Evolutionary conservation across 92 coral and sea anemone genomes (phyloP), one percentile per base, ranked within the genome.

Genomic region (Bergia puertoricense): DNA sequence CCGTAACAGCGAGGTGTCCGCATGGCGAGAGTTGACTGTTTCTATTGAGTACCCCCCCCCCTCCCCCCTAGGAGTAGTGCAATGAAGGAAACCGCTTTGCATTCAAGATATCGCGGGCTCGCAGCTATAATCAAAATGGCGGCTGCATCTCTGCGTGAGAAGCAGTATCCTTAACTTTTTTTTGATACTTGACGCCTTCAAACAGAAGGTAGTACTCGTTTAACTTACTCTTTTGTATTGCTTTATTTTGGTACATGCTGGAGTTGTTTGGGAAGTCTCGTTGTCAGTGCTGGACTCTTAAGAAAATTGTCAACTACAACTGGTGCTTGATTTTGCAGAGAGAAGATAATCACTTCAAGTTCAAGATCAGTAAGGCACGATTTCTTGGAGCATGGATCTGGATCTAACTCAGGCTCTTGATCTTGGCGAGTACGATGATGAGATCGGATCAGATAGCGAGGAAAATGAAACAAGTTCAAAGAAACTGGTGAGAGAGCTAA

Each of bases 361-460:
- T 42, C 50, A 14, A n/a, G 2, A n/a, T n/a, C 39, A 46, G 43
- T 15, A 79, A 23, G 30, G 44, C 40, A n/a, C 13, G 36, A 40
- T 18, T 20, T 23, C 14, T 45, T 65, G 14, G 50, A 43, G 20
- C 9, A 84, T 84, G 87, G 87, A 84, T 67, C 48, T 84, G 23
- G 87, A 84, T 43, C 87, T 71, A 84, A 84, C 87, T 9, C 87
- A 84, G 39, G 87, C 46, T 13, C 77, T 84, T 45, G 87, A 84
- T 73, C 79, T 84, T 46, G 78, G 77, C 36, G 87, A 84, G 14
- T 84, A 71, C 79, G 87, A 43, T 9, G 86, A 82, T 67, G 86
- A 66, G 41, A 65, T 44, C 22, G 86, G 30, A 14, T 84, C 87
- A 1, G 79, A 39, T 42, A 36, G 44, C 54, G 87, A 84, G 22